A percentile compares a stretch with the other conserved stretches of the same genome.
These are phyloP conservation scores for Cryptosula pallasiana DNA, from an alignment of 2,888 invertebrate species.

Conservation along the genomic window DNA sequence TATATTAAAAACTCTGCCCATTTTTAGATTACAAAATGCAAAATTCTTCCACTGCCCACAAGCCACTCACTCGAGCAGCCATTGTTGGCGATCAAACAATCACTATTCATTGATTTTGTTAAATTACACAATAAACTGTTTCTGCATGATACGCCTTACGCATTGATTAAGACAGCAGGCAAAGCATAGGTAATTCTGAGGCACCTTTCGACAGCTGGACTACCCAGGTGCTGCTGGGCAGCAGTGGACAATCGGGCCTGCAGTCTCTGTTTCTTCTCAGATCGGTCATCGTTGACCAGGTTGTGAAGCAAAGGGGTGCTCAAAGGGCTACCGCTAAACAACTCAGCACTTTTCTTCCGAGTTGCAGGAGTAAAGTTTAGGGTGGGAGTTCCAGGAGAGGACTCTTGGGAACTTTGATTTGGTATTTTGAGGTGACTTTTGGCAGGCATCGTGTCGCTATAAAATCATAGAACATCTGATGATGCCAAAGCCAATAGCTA, in stretches of 20 bases:
- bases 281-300: slow-evolving; percentile 16
- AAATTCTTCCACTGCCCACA: no score
- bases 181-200: no score
- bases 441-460: not conserved
- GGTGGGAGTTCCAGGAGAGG: not conserved
- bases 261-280: not conserved
- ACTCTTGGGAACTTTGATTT: not conserved
- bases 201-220: not conserved
- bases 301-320: not conserved
- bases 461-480: not conserved
- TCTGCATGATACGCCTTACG: no score
- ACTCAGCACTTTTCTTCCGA: not conserved
- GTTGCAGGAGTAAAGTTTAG: not conserved
- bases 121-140: no score
- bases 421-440: not conserved
- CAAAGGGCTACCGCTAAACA: not conserved
- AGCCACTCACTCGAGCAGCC: no score
- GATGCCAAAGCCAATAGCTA: no score
- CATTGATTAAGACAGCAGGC: no score
- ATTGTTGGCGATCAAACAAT: no score
- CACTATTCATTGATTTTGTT: no score
- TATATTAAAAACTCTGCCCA: no score
- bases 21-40: no score
- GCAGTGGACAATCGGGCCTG: not conserved
- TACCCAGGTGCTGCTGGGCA: not conserved